Conservation (phyloP, 2,797 vertebrate genomes). For the Coilia nasus region DNA sequence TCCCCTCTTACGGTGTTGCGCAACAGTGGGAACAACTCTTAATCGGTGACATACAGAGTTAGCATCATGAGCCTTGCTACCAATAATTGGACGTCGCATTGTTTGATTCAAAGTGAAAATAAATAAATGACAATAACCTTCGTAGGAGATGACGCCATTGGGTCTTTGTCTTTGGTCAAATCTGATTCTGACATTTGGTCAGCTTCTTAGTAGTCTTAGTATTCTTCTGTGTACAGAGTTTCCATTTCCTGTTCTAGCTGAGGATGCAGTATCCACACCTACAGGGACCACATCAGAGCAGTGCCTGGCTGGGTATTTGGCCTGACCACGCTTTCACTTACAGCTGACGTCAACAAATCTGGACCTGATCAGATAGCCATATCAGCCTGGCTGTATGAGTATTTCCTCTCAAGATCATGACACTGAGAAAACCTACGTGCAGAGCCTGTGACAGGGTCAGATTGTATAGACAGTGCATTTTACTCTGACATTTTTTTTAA, state of each 20-base stretch:
- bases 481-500: background rate
- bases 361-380: background rate
- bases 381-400: background rate
- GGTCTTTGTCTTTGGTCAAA: background rate
- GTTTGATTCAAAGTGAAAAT: background rate
- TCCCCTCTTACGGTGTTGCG: background rate
- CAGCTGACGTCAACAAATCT: background rate
- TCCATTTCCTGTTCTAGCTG: background rate
- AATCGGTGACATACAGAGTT: background rate
- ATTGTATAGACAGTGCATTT: background rate
- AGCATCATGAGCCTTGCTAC: background rate
- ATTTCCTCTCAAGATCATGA: background rate
- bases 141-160: background rate
- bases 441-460: background rate
- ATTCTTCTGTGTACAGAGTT: background rate
- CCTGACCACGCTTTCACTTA: background rate
- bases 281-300: constrained; percentile 18
- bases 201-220: background rate
- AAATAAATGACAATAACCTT: background rate
- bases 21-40: background rate
- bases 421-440: background rate
- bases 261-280: background rate
- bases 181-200: background rate
- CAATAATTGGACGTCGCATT: background rate
- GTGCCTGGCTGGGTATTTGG: background rate